These are phyloP conservation scores for Tryphoninae sp. DNA, from an alignment of 2,888 invertebrate species.

Conservation along the genomic window DNA sequence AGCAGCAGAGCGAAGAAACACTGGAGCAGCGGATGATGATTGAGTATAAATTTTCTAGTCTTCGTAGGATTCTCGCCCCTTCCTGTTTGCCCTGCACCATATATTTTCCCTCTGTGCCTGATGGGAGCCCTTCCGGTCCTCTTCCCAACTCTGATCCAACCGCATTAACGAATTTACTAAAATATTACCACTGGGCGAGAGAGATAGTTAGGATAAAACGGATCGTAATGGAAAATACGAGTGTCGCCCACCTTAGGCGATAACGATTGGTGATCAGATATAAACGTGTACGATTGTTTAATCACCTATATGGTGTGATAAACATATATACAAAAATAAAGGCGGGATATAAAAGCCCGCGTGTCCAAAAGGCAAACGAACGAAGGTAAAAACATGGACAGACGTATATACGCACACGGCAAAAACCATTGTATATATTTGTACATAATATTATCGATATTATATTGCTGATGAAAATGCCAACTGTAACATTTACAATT, in stretches of 20 bases:
- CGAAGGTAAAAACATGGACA: constrained; percentile 27
- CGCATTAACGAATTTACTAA: constrained; percentile 17
- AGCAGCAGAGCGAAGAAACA: background rate
- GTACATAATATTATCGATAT: constrained; percentile 76
- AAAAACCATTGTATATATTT: constrained; percentile 75
- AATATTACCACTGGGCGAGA: constrained; percentile 2
- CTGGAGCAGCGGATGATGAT: constrained; percentile 24
- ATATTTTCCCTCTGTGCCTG: constrained; percentile 17
- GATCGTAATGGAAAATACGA: constrained; percentile 8
- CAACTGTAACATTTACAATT: constrained; percentile 77
- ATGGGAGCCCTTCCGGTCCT: constrained; percentile 7
- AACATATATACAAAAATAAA: constrained; percentile 24
- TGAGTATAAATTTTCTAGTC: constrained; percentile 75
- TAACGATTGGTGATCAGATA: constrained; percentile 9
- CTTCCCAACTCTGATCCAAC: background rate
- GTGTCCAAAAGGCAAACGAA: constrained; percentile 4
- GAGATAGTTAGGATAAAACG: constrained; percentile 23
- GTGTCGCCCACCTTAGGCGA: constrained; percentile 8
- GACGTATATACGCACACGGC: constrained; percentile 13
- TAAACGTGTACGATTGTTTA: constrained; percentile 18
- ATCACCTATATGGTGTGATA: constrained; percentile 28
- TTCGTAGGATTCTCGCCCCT: constrained; percentile 45
- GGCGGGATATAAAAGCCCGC: constrained; percentile 3
- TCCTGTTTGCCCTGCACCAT: constrained; percentile 19
- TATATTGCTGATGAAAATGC: constrained; percentile 77